phyloP scores from a whole-genome alignment of 2,113 vertebrate genomes.

The Phaethornis superciliosus region DNA sequence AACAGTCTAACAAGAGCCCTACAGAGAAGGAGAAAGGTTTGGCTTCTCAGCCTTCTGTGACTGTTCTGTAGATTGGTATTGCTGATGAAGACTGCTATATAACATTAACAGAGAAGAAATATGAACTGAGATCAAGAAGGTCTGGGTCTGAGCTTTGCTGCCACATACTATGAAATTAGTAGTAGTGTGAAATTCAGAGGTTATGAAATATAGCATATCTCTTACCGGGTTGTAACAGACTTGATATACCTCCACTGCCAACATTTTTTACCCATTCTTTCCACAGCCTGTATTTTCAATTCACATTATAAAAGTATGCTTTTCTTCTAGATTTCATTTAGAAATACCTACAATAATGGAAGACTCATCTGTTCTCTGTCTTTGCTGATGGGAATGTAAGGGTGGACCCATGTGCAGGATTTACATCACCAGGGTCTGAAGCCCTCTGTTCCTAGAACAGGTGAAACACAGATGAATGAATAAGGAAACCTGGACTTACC shows the following conservation, averaged over 20 bases:
- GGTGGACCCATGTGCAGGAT: neutral
- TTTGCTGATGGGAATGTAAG: neutral
- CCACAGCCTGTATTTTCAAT: neutral
- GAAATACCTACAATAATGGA: neutral
- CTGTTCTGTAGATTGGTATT: neutral
- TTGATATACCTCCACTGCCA: neutral
- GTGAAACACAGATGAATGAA: neutral
- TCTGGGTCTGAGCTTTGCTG: neutral
- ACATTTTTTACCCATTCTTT: neutral
- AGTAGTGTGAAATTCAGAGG: neutral
- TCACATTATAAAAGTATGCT: neutral
- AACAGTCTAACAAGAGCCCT: neutral
- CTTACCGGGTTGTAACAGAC: neutral
- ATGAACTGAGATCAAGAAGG: neutral
- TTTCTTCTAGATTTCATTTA: neutral
- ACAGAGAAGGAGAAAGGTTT: neutral
- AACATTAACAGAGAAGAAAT: neutral
- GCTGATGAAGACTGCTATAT: neutral
- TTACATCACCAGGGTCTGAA: neutral
- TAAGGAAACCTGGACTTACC: neutral
- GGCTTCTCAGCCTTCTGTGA: neutral
- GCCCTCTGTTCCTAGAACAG: neutral
- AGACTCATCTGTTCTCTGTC: neutral
- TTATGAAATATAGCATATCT: neutral
- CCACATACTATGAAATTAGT: neutral